phyloP scores from a whole-genome alignment of 2,888 invertebrate species.

The Eupeodes luniger region DNA sequence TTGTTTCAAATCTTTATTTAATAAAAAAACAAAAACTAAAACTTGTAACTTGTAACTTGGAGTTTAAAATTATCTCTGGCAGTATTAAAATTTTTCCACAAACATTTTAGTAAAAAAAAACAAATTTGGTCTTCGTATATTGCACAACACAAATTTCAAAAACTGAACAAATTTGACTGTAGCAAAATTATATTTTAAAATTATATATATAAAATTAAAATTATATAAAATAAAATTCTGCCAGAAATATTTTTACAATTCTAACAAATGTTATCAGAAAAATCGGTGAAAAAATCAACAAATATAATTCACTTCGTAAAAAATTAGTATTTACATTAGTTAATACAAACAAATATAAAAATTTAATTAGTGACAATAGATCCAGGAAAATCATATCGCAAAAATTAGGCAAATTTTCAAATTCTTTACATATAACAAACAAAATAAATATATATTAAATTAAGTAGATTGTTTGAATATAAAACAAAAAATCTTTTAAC shows the following conservation, averaged over 20 bases:
- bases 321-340: background rate
- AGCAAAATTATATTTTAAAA: background rate
- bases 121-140: too few relatives aligned
- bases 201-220: background rate
- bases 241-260: background rate
- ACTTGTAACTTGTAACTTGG: background rate
- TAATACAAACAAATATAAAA: conserved; percentile 34
- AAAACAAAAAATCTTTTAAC: conserved; percentile 13
- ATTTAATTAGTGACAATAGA: conserved; percentile 68
- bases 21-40: too few relatives aligned
- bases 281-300: background rate
- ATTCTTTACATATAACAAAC: conserved; percentile 37
- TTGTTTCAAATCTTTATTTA: background rate
- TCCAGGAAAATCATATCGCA: conserved; percentile 74
- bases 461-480: conserved; percentile 43
- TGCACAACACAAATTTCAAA: too few relatives aligned
- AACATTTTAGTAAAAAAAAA: too few relatives aligned
- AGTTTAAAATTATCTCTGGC: background rate
- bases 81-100: background rate
- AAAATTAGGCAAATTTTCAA: conserved; percentile 55
- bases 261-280: background rate
- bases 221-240: too few relatives aligned
- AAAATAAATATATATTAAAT: conserved; percentile 24
- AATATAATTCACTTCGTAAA: background rate
- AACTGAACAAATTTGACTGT: too few relatives aligned